Evolutionary conservation across 2,797 vertebrate species (phyloP).

Genomic region (Chromobotia macracanthus): DNA sequence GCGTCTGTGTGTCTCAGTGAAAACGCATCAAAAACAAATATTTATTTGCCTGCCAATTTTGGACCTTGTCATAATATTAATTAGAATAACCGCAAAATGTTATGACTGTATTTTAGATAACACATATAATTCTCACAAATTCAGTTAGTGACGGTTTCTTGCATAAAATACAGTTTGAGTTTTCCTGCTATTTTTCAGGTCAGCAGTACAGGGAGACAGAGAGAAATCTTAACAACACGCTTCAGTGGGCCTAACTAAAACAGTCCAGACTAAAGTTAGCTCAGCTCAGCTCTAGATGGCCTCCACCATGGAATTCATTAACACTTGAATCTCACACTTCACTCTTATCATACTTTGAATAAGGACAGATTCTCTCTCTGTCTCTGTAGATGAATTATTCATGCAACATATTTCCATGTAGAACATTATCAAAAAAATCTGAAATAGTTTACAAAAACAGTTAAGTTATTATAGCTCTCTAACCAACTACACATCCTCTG

Average conservation of each 20-base stretch:
- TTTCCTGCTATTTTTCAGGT: slow-evolving; percentile 16
- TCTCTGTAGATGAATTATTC: slow-evolving; percentile 33
- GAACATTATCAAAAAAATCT: slow-evolving; percentile 39
- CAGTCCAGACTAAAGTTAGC: slow-evolving; percentile 52
- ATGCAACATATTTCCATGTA: slow-evolving; percentile 27
- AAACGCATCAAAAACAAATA: no score
- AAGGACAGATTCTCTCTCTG: slow-evolving; percentile 9
- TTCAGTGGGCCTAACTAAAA: slow-evolving; percentile 45
- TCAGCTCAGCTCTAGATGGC: slow-evolving; percentile 19
- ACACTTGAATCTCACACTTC: slow-evolving; percentile 48
- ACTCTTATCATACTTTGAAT: slow-evolving; percentile 16
- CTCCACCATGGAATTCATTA: slow-evolving; percentile 45
- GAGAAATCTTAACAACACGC: slow-evolving; percentile 40
- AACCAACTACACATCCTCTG: slow-evolving; percentile 10
- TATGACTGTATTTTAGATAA: background rate
- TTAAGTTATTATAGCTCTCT: slow-evolving; percentile 6
- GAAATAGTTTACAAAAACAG: slow-evolving; percentile 30
- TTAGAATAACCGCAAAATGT: background rate
- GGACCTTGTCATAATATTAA: background rate
- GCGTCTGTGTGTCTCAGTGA: no score
- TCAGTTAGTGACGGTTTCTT: background rate
- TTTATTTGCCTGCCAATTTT: background rate
- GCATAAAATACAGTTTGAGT: slow-evolving; percentile 1
- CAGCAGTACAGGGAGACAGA: slow-evolving; percentile 24
- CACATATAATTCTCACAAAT: no score